A percentile compares a stretch with the other conserved stretches of the same genome.
phyloP scores from a whole-genome alignment of 2,797 vertebrate genomes.

The Myotis daubentonii region DNA sequence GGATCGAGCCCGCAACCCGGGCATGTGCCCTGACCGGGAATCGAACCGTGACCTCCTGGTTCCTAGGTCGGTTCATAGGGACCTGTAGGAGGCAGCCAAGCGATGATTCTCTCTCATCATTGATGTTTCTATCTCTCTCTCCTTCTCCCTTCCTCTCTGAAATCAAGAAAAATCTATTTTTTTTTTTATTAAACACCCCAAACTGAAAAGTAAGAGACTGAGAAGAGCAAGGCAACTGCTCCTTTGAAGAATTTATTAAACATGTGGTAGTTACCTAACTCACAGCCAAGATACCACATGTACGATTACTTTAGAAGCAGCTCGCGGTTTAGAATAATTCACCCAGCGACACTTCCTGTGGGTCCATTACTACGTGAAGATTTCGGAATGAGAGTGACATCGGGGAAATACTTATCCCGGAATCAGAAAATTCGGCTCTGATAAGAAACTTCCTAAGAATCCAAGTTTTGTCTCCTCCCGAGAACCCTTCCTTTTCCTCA shows the following conservation, averaged over 20 bases:
- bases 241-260: not conserved
- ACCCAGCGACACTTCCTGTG: not conserved
- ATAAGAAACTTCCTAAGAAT: slow-evolving; percentile 16
- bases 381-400: not conserved
- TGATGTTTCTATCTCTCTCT: too few species aligned
- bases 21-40: too few species aligned
- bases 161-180: too few species aligned
- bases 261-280: not conserved
- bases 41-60: too few species aligned
- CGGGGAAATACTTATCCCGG: not conserved
- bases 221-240: not conserved
- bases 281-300: not conserved
- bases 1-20: too few species aligned
- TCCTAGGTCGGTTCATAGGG: too few species aligned
- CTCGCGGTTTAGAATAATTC: not conserved
- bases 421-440: slow-evolving; percentile 8
- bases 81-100: too few species aligned
- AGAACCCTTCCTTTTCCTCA: not conserved
- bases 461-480: not conserved
- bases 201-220: not conserved
- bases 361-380: not conserved
- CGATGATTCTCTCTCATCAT: too few species aligned
- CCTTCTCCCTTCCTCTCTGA: too few species aligned
- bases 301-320: slow-evolving; percentile 32
- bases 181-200: not conserved